Conservation (phyloP, 2,888 invertebrate genomes). For the Andrena marginata region DNA sequence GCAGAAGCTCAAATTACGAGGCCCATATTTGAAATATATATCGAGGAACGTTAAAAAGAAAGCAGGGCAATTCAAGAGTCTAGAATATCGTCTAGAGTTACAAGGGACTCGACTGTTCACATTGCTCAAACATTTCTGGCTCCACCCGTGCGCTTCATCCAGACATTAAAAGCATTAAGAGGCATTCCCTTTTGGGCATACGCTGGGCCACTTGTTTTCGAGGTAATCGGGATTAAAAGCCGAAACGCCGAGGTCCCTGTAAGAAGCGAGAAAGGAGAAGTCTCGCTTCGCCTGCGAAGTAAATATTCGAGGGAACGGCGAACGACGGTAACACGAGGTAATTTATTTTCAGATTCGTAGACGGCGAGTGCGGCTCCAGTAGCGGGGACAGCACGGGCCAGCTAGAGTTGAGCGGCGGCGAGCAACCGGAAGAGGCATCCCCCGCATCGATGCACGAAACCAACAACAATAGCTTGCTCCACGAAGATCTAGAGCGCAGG, state of each 20-base stretch:
- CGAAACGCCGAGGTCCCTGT: not conserved
- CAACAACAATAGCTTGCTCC: conserved; percentile 87
- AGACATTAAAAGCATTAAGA: too few species aligned
- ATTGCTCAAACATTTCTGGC: too few species aligned
- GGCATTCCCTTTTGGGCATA: too few species aligned
- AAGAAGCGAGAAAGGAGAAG: too few species aligned
- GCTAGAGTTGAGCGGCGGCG: conserved; percentile 82
- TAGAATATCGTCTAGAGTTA: too few species aligned
- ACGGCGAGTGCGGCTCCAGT: conserved; percentile 84
- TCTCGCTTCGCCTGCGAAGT: too few species aligned
- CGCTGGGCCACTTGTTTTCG: too few species aligned
- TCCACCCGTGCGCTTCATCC: too few species aligned
- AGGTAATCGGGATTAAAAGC: not conserved
- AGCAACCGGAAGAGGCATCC: conserved; percentile 82
- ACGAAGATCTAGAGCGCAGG: conserved; percentile 86
- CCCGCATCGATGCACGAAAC: conserved; percentile 84
- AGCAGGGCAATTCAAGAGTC: too few species aligned
- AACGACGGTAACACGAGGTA: conserved; percentile 18
- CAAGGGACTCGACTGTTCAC: too few species aligned
- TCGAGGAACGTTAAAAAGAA: not conserved
- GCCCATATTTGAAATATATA: not conserved
- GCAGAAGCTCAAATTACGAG: not conserved
- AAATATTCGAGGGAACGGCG: too few species aligned
- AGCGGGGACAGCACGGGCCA: conserved; percentile 84
- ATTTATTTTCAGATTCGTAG: conserved; percentile 79